phyloP scores from a whole-genome alignment of 2,888 invertebrate species.

The Drosophila anceps region DNA sequence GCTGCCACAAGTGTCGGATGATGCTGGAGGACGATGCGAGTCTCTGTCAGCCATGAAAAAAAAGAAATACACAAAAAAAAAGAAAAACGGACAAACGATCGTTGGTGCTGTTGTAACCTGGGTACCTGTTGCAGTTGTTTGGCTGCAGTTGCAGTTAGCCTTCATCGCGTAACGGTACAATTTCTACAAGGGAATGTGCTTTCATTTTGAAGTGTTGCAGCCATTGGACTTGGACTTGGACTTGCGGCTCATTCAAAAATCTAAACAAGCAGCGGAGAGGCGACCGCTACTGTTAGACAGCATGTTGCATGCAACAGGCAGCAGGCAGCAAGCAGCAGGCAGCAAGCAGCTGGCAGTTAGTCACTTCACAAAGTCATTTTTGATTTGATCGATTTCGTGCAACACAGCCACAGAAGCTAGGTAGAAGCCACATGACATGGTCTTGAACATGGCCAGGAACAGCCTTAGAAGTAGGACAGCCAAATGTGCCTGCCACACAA shows the following conservation, averaged over 20 bases:
- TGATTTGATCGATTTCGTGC: constrained; percentile 84
- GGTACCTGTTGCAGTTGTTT: constrained; percentile 48
- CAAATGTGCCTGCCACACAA: constrained; percentile 32
- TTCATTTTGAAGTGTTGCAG: constrained; percentile 80
- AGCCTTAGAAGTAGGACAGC: constrained; percentile 69
- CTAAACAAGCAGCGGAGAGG: constrained; percentile 61
- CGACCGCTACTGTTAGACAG: constrained; percentile 74
- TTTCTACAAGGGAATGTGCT: constrained; percentile 81
- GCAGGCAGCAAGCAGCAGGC: constrained; percentile 48
- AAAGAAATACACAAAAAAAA: not conserved
- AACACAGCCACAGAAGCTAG: constrained; percentile 36
- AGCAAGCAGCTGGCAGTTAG: constrained; percentile 77
- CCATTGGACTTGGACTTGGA: constrained; percentile 56
- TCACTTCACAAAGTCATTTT: constrained; percentile 81
- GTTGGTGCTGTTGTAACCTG: constrained; percentile 7
- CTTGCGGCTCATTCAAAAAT: constrained; percentile 68
- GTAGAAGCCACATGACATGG: constrained; percentile 68
- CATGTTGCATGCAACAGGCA: constrained; percentile 64
- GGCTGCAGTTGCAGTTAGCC: constrained; percentile 53
- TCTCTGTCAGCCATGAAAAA: constrained; percentile 51
- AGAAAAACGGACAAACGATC: constrained; percentile 71
- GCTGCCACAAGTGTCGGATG: constrained; percentile 79
- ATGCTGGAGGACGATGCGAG: constrained; percentile 43
- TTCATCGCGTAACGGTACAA: constrained; percentile 73
- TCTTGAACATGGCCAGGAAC: constrained; percentile 70